Conservation (phyloP, 2,797 vertebrate genomes). For the Florisuga fusca region DNA sequence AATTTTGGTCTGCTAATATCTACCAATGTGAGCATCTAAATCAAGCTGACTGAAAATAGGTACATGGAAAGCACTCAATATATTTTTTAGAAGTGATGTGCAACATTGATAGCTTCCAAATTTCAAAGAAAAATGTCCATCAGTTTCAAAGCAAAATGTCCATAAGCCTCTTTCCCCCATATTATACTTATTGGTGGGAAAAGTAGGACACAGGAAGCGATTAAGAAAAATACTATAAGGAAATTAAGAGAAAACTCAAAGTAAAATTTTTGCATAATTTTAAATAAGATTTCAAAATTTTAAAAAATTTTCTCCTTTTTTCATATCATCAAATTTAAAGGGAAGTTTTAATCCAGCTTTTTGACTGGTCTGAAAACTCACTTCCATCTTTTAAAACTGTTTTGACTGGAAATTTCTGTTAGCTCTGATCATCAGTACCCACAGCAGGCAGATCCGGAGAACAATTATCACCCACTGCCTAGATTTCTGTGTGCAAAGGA, state of each 20-base stretch:
- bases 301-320: neutral
- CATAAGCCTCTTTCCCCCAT: neutral
- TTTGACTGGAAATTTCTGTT: neutral
- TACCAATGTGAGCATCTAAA: neutral
- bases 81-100: neutral
- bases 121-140: neutral
- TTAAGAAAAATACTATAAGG: neutral
- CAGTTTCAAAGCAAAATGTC: neutral
- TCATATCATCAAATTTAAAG: neutral
- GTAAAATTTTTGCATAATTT: too few relatives aligned
- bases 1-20: neutral
- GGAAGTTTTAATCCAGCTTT: neutral
- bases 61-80: neutral
- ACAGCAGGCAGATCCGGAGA: neutral
- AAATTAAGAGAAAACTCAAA: neutral
- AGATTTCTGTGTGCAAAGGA: neutral
- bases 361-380: neutral
- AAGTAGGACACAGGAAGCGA: neutral
- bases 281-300: neutral
- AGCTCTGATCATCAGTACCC: neutral
- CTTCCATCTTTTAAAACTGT: neutral
- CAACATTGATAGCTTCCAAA: neutral
- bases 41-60: neutral
- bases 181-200: neutral
- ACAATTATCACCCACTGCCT: neutral